Percentiles rank a stretch among this genome's conserved stretches.
These are phyloP conservation scores for Gnathonemus longibarbis DNA, from an alignment of 2,113 vertebrate genomes.

Conservation along the genomic window DNA sequence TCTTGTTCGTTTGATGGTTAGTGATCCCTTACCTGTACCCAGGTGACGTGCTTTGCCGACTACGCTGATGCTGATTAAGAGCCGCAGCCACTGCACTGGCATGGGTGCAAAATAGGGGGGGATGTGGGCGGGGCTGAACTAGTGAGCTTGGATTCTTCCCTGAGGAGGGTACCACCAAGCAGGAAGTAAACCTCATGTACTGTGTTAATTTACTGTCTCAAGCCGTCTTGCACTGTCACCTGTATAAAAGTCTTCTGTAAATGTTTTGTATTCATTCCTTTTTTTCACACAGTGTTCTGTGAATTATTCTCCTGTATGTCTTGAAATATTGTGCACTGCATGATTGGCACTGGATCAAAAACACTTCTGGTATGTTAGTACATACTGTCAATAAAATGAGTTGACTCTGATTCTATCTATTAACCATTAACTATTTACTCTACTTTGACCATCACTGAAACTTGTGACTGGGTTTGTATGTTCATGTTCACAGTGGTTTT, in stretches of 20 bases:
- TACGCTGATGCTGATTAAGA: constrained; percentile 20
- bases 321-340: neutral
- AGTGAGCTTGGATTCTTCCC: neutral
- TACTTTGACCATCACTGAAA: neutral
- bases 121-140: neutral
- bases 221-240: neutral
- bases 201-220: neutral
- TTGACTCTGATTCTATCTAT: neutral
- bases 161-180: neutral
- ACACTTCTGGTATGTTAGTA: neutral
- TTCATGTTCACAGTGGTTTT: neutral
- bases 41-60: constrained; percentile 28
- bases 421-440: neutral
- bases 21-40: constrained; percentile 25
- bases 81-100: constrained; percentile 2
- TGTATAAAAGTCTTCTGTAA: neutral
- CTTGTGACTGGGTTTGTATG: neutral
- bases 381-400: neutral
- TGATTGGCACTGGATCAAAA: neutral
- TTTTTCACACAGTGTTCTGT: neutral
- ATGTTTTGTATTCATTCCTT: neutral
- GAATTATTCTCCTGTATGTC: neutral
- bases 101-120: constrained; percentile 26
- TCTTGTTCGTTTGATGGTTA: neutral
- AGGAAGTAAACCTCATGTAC: neutral